A percentile compares a stretch with the other conserved stretches of the same genome.
Evolutionary conservation across 1,140 invertebrate genomes (phyloP).

Genomic region (Vanessa atalanta): DNA sequence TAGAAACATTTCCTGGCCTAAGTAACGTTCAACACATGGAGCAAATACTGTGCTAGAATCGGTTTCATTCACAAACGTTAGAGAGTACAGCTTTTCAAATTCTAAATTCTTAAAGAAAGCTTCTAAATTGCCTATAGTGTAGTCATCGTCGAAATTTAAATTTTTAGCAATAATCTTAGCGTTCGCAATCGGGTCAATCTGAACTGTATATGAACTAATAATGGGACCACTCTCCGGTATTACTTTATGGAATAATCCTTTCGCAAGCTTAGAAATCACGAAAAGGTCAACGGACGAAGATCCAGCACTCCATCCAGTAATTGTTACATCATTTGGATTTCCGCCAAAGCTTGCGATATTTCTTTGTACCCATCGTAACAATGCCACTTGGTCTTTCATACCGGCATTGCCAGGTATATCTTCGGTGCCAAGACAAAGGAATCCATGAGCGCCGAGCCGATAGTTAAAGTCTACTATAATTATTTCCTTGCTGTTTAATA

Average conservation of each 20-base stretch:
- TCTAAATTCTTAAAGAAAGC: slow-evolving; percentile 46
- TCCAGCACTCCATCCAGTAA: slow-evolving; percentile 53
- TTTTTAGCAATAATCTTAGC: slow-evolving; percentile 40
- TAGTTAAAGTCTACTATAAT: slow-evolving; percentile 54
- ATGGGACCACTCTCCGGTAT: slow-evolving; percentile 47
- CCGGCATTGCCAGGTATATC: slow-evolving; percentile 53
- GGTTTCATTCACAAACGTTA: slow-evolving; percentile 18
- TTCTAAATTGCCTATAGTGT: slow-evolving; percentile 47
- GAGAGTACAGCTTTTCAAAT: slow-evolving; percentile 23
- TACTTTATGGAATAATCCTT: slow-evolving; percentile 51
- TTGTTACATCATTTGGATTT: slow-evolving; percentile 53
- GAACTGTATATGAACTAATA: slow-evolving; percentile 35
- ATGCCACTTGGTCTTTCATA: slow-evolving; percentile 55
- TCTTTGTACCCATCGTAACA: slow-evolving; percentile 49
- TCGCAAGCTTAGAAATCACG: slow-evolving; percentile 44
- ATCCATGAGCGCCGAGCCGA: slow-evolving; percentile 50
- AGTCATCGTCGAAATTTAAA: slow-evolving; percentile 39
- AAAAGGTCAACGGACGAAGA: slow-evolving; percentile 45
- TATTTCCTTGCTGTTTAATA: slow-evolving; percentile 40
- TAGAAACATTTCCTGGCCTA: slow-evolving; percentile 42
- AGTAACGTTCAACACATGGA: slow-evolving; percentile 50
- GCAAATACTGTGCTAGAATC: slow-evolving; percentile 39
- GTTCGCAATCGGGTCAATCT: slow-evolving; percentile 44
- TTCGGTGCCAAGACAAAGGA: slow-evolving; percentile 53
- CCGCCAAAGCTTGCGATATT: slow-evolving; percentile 56